A percentile compares a stretch with the other conserved stretches of the same genome.
Evolutionary conservation across 2,797 vertebrate species (phyloP).

Genomic region (Peromyscus aztecus): DNA sequence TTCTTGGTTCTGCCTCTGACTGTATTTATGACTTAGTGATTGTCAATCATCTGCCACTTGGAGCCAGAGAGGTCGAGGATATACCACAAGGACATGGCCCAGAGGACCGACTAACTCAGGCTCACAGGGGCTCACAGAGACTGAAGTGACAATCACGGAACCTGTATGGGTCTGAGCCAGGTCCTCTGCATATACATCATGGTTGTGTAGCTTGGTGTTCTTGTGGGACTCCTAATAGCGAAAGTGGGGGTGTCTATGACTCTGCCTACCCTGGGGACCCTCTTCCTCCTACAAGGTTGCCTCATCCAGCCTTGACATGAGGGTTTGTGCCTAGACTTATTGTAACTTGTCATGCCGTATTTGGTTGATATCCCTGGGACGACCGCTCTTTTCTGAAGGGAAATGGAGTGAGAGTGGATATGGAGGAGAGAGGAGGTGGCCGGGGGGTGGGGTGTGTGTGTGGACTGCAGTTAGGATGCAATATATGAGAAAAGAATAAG

Average conservation of each 20-base stretch:
- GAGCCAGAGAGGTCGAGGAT: not conserved
- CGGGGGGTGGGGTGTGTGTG: too few relatives aligned
- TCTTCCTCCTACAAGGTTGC: not conserved
- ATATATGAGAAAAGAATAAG: too few relatives aligned
- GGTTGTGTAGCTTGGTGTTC: not conserved
- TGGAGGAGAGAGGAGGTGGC: too few relatives aligned
- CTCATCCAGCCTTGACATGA: not conserved
- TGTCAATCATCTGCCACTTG: not conserved
- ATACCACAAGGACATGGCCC: not conserved
- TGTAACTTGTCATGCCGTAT: not conserved
- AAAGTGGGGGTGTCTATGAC: not conserved
- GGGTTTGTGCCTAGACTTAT: not conserved
- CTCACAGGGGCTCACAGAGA: not conserved
- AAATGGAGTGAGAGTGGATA: too few relatives aligned
- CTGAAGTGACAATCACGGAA: not conserved
- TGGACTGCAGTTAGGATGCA: too few relatives aligned
- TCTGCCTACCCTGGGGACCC: not conserved
- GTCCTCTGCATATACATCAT: not conserved
- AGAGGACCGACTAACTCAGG: not conserved
- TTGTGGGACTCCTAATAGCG: not conserved
- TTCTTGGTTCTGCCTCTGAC: slow-evolving; percentile 23
- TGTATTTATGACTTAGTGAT: not conserved
- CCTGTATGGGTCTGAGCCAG: not conserved
- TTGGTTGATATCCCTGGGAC: too few relatives aligned
- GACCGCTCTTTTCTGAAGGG: too few relatives aligned